These are phyloP conservation scores for Tethya wilhelma DNA, from an alignment of 37 sponge, comb jelly and placozoan species.

Conservation along the genomic window DNA sequence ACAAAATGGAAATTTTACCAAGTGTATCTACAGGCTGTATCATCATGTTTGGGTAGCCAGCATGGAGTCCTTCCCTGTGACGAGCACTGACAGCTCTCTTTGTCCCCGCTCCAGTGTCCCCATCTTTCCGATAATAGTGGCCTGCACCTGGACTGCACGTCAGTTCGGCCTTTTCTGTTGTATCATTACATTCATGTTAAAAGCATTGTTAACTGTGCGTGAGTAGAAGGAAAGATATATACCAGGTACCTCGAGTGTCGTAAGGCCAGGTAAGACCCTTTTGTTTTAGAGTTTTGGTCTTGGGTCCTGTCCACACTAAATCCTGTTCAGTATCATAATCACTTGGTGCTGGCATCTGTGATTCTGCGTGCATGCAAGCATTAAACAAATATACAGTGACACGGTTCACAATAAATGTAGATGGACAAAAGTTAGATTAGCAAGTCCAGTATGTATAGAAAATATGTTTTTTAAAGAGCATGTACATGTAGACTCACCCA, in stretches of 20 bases:
- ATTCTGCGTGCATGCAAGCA: too few species aligned
- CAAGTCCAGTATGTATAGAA: background rate
- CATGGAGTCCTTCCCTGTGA: slow-evolving; percentile 44
- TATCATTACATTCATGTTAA: background rate
- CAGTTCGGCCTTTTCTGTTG: slow-evolving; percentile 58
- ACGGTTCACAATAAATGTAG: too few species aligned
- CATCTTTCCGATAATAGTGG: slow-evolving; percentile 7
- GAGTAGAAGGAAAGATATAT: background rate
- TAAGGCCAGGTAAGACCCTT: slow-evolving; percentile 61
- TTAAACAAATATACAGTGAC: too few species aligned
- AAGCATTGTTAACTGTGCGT: slow-evolving; percentile 20
- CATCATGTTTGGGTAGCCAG: slow-evolving; percentile 52
- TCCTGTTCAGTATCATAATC: slow-evolving; percentile 40
- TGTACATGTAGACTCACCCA: background rate
- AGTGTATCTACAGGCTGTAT: slow-evolving; percentile 64
- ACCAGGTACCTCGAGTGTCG: slow-evolving; percentile 31
- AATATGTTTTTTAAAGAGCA: background rate
- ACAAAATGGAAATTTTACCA: slow-evolving; percentile 20
- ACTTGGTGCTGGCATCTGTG: slow-evolving; percentile 45
- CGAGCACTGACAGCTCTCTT: slow-evolving; percentile 32
- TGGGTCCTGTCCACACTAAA: slow-evolving; percentile 18
- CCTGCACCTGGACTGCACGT: slow-evolving; percentile 61
- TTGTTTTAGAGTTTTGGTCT: slow-evolving; percentile 21
- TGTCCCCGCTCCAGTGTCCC: slow-evolving; percentile 21
- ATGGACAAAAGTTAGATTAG: too few species aligned